Base-by-base conservation (phyloP, 2,888 invertebrate species). In the Diadegma fenestrale region DNA sequence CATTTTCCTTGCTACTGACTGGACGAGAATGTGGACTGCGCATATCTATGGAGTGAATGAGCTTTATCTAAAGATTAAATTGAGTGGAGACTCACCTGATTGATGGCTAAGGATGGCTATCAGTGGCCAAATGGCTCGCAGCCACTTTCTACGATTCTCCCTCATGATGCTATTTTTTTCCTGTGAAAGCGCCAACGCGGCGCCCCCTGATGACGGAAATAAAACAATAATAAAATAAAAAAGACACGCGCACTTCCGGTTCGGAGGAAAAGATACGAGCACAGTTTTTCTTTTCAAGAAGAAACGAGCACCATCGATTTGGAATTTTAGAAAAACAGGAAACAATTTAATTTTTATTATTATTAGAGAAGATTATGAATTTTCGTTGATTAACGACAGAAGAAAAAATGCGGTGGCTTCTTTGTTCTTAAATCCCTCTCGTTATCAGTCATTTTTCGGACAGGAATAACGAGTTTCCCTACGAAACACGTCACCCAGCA, bases 91-190 rank as follows among this genome's bases (percentile, higher is more conserved):
- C 92, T 92, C 86, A 93, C 93, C 93, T 87, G 90, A 91, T 80
- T 91, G 92, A 88, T 90, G 91, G 58, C 89, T 91, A 68, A 92
- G 90, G 48, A 93, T 89, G 79, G 91, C 91, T 88, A 93, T 89
- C 86, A 92, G 88, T 48, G 91, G 88, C 87, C 92, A 89, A 87
- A 89, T 85, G 87, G 90, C 92, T 86, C 89, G 88, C 66, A 92
- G 87, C 92, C 92, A 93, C 87, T 90, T 92, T 88, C 89, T 89
- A 51, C 91, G 92, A 80, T 88, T 90, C 86, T 91, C 90, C 91
- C 90, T 91, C 92, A 92, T 92, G 83, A 86, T 91, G 87, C 68
- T 82, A 85, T 85, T 86, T 85, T 86, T 80, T 69, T 80, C 69
- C 51, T 54, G 30, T 51, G 41, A 69, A 71, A 66, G 69, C 77